Evolutionary conservation across 2,113 vertebrate genomes (phyloP).

Genomic region (Hippotragus niger): DNA sequence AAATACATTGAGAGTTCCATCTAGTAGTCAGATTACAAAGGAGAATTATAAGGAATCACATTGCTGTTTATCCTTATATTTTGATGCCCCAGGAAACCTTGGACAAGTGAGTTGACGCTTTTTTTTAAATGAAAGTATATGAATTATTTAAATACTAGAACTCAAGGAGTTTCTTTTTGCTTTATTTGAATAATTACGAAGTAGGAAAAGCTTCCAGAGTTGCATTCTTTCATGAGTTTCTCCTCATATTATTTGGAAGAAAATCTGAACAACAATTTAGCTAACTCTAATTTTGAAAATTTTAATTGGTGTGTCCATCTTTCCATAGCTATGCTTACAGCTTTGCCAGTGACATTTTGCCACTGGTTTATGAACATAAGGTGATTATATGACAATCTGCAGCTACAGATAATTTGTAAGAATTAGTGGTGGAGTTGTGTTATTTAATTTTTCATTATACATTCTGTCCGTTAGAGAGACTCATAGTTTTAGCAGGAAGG

Average conservation of each 20-base stretch:
- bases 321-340: neutral
- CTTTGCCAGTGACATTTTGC: neutral
- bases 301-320: neutral
- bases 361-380: neutral
- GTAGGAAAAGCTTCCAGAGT: neutral
- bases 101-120: neutral
- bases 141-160: conserved; percentile 16
- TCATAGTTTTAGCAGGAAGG: conserved; percentile 38
- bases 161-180: neutral
- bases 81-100: neutral
- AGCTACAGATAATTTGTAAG: conserved; percentile 13
- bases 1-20: neutral
- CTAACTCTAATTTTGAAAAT: neutral
- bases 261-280: neutral
- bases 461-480: conserved; percentile 4
- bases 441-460: conserved; percentile 24
- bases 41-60: neutral
- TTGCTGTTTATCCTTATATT: neutral
- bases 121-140: neutral
- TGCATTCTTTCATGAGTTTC: neutral
- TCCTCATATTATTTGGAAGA: neutral
- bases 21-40: neutral
- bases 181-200: conserved; percentile 42
- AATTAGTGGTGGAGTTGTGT: neutral
- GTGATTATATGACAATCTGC: neutral